phyloP scores from a whole-genome alignment of 2,797 vertebrate species.

The Hafferia zeledoni region DNA sequence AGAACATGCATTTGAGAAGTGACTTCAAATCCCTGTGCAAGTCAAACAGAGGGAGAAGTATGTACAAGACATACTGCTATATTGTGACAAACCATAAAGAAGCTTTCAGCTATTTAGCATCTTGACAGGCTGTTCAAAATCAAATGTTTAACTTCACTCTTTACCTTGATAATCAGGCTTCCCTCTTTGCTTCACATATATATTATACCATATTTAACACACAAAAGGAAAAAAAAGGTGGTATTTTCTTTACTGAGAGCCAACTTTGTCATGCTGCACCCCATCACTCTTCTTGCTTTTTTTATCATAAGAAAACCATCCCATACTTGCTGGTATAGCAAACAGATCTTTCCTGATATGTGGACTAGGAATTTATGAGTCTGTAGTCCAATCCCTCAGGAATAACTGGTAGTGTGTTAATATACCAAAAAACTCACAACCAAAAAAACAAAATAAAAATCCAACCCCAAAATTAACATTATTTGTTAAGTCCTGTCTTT shows the following conservation, averaged over 20 bases:
- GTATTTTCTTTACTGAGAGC: neutral
- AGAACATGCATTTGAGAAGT: neutral
- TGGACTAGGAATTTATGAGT: neutral
- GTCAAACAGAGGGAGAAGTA: neutral
- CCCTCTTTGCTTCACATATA: neutral
- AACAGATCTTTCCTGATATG: neutral
- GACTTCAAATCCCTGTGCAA: constrained; percentile 10
- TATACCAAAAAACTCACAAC: neutral
- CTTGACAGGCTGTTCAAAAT: constrained; percentile 33
- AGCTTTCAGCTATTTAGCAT: constrained; percentile 19
- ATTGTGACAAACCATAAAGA: constrained; percentile 31
- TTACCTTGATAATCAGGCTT: constrained; percentile 6
- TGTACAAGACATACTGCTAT: neutral
- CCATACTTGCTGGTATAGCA: neutral
- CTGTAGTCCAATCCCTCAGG: neutral
- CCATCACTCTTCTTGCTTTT: neutral
- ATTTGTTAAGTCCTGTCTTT: neutral
- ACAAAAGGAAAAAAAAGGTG: neutral
- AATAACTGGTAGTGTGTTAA: neutral
- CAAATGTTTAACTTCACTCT: constrained; percentile 19
- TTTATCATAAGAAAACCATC: neutral
- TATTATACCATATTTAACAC: neutral
- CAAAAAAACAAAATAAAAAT: neutral
- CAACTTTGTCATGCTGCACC: neutral
- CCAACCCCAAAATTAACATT: neutral